Percentiles rank a stretch among this genome's conserved stretches.
Evolutionary conservation across 2,888 invertebrate genomes (phyloP).

Genomic region (Sabatieria punctata): DNA sequence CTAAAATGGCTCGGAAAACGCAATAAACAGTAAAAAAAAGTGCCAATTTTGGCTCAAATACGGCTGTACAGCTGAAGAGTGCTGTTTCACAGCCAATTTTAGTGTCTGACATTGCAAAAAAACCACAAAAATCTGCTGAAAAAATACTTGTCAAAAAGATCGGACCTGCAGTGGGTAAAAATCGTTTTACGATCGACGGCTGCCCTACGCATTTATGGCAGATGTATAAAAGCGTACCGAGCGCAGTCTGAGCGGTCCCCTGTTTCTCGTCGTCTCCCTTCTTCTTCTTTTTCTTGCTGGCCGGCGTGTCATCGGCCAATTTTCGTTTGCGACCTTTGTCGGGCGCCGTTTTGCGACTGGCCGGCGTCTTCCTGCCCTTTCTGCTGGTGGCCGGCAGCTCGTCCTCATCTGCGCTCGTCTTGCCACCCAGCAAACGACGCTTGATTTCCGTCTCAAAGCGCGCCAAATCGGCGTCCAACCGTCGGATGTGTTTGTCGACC

Average conservation of each 20-base stretch:
- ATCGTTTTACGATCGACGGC: too few relatives aligned
- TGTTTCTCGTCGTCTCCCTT: background rate
- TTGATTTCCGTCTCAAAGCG: conserved; percentile 91
- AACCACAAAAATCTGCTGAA: too few relatives aligned
- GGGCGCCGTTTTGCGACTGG: background rate
- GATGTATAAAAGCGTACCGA: too few relatives aligned
- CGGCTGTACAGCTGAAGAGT: too few relatives aligned
- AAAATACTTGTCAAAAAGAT: too few relatives aligned
- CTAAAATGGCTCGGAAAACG: too few relatives aligned
- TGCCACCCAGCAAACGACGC: conserved; percentile 46
- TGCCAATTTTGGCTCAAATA: too few relatives aligned
- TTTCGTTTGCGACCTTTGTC: background rate
- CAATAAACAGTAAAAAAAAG: too few relatives aligned
- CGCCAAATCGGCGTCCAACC: conserved; percentile 84
- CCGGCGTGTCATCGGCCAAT: background rate
- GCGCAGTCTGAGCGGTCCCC: conserved; percentile 8
- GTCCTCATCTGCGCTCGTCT: background rate
- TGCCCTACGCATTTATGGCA: too few relatives aligned
- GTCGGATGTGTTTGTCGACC: conserved; percentile 63
- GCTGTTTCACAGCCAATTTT: too few relatives aligned
- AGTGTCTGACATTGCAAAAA: too few relatives aligned
- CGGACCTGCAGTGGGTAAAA: too few relatives aligned
- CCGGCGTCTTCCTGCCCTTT: background rate
- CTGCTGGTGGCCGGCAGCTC: background rate
- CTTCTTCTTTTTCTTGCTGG: background rate